Percentiles rank a stretch among this genome's conserved stretches.
Evolutionary conservation across 2,888 invertebrate species (phyloP).

Genomic region (Eustalomyia histrio): DNA sequence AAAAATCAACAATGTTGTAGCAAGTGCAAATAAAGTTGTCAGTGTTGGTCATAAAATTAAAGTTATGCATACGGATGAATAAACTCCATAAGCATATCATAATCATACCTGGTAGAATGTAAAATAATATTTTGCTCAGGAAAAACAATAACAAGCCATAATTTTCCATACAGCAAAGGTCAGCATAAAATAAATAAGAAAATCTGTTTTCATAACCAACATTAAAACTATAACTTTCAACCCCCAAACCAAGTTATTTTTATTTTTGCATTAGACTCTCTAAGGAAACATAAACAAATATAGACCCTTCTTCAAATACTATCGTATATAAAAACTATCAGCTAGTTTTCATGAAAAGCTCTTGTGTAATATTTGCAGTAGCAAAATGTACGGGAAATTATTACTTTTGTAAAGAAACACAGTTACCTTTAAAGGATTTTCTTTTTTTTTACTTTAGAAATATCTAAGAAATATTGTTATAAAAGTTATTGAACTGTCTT

Average conservation of each 20-base stretch:
- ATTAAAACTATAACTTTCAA: conserved; percentile 48
- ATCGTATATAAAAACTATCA: neutral
- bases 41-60: conserved; percentile 70
- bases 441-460: conserved; percentile 11
- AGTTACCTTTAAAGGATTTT: conserved; percentile 57
- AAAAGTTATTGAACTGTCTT: conserved; percentile 71
- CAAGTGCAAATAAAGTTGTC: conserved; percentile 74
- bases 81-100: neutral
- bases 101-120: conserved; percentile 35
- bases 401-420: conserved; percentile 31
- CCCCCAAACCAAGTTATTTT: neutral
- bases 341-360: conserved; percentile 32
- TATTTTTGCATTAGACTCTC: conserved; percentile 36
- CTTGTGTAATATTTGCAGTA: conserved; percentile 59
- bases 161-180: conserved; percentile 42
- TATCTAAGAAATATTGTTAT: conserved; percentile 68
- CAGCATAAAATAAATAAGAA: conserved; percentile 60
- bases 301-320: conserved; percentile 41
- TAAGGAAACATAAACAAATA: conserved; percentile 62
- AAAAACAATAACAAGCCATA: conserved; percentile 31
- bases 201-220: conserved; percentile 53
- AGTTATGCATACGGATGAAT: conserved; percentile 55
- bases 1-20: conserved; percentile 45
- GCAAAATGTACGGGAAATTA: conserved; percentile 59
- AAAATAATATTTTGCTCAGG: conserved; percentile 44